Conservation (phyloP, 2,888 invertebrate genomes). For the Chrysodeixis includens region DNA sequence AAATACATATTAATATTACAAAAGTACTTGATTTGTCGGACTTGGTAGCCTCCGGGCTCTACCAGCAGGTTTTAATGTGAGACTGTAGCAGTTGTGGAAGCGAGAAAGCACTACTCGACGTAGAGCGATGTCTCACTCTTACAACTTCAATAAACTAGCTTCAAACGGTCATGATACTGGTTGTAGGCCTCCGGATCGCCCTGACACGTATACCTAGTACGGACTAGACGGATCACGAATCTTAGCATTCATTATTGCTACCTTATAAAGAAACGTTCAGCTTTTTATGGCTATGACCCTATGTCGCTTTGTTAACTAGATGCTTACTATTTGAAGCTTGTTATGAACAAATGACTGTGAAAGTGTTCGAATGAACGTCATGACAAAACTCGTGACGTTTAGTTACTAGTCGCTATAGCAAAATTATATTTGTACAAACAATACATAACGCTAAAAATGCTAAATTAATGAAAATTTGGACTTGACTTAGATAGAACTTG, state of each 20-base stretch:
- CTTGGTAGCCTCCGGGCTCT: slow-evolving; percentile 59
- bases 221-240: slow-evolving; percentile 61
- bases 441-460: no score
- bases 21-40: slow-evolving; percentile 52
- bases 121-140: no score
- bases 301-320: slow-evolving; percentile 28
- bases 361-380: slow-evolving; percentile 25
- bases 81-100: no score
- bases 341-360: slow-evolving; percentile 26
- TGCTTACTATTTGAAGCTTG: slow-evolving; percentile 28
- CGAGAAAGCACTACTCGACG: no score
- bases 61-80: no score
- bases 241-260: slow-evolving; percentile 52
- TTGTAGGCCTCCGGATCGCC: slow-evolving; percentile 71
- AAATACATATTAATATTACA: slow-evolving; percentile 51
- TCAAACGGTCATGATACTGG: no score
- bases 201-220: slow-evolving; percentile 79
- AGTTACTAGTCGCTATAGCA: background rate
- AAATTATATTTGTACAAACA: no score
- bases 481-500: no score
- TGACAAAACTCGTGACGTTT: slow-evolving; percentile 2
- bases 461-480: no score
- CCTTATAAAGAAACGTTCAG: slow-evolving; percentile 55
- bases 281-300: slow-evolving; percentile 37
- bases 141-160: no score